A percentile compares a stretch with the other conserved stretches of the same genome.
These are phyloP conservation scores for Alauda arvensis DNA, from an alignment of 2,797 vertebrate species.

Conservation along the genomic window DNA sequence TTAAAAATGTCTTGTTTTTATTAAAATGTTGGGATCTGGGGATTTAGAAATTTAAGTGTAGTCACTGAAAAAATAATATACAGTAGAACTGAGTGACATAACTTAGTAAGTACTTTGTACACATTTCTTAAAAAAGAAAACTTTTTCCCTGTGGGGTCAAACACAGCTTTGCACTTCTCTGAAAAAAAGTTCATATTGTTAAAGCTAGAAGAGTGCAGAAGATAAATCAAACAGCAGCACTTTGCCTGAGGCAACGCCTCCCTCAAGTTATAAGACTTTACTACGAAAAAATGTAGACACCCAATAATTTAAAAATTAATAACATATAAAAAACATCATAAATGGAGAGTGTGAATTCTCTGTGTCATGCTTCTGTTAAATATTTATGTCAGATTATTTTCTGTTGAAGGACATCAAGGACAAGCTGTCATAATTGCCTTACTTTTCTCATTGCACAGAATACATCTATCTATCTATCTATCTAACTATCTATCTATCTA, in stretches of 20 bases:
- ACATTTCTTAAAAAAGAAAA: constrained; percentile 68
- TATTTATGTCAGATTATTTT: constrained; percentile 18
- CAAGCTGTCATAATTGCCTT: background rate
- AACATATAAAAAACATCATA: constrained; percentile 28
- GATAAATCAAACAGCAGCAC: constrained; percentile 62
- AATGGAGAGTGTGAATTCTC: background rate
- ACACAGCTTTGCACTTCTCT: constrained; percentile 58
- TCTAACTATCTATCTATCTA: background rate
- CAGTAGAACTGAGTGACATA: constrained; percentile 62
- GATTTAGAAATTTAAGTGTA: constrained; percentile 72
- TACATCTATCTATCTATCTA: background rate
- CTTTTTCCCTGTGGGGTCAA: constrained; percentile 65
- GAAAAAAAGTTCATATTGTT: constrained; percentile 63
- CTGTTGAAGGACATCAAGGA: constrained; percentile 21
- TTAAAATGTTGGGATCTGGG: constrained; percentile 73
- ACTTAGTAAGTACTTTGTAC: constrained; percentile 72
- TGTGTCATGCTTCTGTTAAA: constrained; percentile 25
- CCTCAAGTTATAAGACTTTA: constrained; percentile 34
- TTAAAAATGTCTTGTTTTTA: constrained; percentile 78
- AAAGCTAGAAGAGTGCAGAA: constrained; percentile 57
- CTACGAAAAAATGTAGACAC: constrained; percentile 23
- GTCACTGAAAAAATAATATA: constrained; percentile 67
- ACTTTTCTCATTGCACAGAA: background rate
- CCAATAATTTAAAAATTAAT: constrained; percentile 50
- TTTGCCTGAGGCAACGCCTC: constrained; percentile 42